Percentiles rank a stretch among this genome's conserved stretches.
Conservation (phyloP, 2,797 vertebrate genomes). For the Loris lydekkerianus region DNA sequence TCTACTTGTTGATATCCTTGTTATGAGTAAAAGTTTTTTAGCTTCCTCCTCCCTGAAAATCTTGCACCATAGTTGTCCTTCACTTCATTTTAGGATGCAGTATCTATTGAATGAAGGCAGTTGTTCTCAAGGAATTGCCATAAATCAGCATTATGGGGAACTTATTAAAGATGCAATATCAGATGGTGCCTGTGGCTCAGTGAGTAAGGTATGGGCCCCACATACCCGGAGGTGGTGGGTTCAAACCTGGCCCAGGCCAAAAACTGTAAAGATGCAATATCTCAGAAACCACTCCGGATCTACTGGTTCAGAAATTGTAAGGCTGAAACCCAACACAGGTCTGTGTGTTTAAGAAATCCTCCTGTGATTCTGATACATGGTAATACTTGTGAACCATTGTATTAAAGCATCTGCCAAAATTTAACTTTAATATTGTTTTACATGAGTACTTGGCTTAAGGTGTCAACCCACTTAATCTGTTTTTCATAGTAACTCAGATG, state of each 20-base stretch:
- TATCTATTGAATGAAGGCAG: background rate
- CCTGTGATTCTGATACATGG: background rate
- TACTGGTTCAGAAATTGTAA: background rate
- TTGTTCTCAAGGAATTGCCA: background rate
- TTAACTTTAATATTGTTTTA: background rate
- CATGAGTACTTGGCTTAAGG: background rate
- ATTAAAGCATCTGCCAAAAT: conserved; percentile 10
- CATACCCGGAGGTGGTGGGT: no score
- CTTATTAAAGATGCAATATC: background rate
- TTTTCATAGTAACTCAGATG: conserved; percentile 8
- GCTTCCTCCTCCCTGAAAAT: background rate
- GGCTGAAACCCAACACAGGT: background rate
- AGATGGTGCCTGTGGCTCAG: no score
- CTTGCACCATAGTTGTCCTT: background rate
- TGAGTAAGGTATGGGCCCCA: no score
- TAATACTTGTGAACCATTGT: background rate
- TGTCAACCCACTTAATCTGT: conserved; percentile 4
- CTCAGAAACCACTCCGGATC: background rate
- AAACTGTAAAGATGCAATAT: background rate
- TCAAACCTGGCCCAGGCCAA: no score
- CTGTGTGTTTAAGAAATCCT: background rate
- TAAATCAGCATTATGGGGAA: background rate
- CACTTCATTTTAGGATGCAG: background rate
- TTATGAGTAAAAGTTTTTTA: background rate
- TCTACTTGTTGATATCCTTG: background rate